These are phyloP conservation scores for Linyphia triangularis DNA, from an alignment of 2,888 invertebrate genomes.

Conservation along the genomic window DNA sequence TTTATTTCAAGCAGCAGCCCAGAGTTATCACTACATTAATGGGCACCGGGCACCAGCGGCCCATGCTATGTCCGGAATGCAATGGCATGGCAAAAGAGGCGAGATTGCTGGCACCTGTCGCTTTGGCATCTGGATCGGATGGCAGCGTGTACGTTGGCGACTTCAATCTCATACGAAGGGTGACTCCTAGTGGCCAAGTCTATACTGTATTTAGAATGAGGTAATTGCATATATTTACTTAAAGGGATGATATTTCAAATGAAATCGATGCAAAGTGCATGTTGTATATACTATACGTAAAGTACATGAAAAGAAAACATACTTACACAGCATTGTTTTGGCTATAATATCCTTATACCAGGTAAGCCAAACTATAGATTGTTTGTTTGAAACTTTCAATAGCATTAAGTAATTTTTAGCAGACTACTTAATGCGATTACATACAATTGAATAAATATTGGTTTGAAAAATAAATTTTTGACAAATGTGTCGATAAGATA, in stretches of 20 bases:
- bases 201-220: constrained; percentile 89
- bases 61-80: constrained; percentile 85
- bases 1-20: constrained; percentile 95
- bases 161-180: constrained; percentile 93
- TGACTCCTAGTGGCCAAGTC: constrained; percentile 90
- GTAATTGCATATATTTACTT: constrained; percentile 83
- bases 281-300: not conserved
- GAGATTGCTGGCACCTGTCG: constrained; percentile 93
- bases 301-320: too few species aligned
- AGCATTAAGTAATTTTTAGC: too few species aligned
- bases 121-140: constrained; percentile 93
- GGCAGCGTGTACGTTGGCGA: constrained; percentile 97
- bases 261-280: not conserved
- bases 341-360: too few species aligned
- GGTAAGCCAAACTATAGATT: too few species aligned
- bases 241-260: not conserved
- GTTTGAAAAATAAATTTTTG: too few species aligned
- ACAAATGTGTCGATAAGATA: too few species aligned
- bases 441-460: too few species aligned
- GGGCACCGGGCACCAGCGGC: constrained; percentile 94
- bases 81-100: constrained; percentile 88
- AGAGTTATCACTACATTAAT: constrained; percentile 92
- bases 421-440: too few species aligned
- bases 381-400: too few species aligned
- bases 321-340: too few species aligned